These are phyloP conservation scores for Plagodis pulveraria DNA, from an alignment of 2,888 invertebrate species.

Conservation along the genomic window DNA sequence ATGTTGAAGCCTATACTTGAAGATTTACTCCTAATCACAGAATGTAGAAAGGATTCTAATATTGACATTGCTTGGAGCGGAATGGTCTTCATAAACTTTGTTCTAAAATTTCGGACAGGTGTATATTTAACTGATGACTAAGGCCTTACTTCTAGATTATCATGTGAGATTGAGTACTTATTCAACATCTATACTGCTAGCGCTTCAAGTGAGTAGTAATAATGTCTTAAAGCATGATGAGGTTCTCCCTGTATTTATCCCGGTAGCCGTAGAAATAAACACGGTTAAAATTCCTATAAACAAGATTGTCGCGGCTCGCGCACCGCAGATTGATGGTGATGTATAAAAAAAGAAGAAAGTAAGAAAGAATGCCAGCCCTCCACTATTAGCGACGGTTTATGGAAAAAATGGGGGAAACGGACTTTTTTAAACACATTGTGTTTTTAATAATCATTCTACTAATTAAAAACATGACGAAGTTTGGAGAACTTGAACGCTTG, in stretches of 20 bases:
- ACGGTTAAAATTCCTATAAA: constrained; percentile 81
- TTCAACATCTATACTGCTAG: no score
- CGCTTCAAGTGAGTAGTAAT: no score
- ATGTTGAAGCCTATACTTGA: no score
- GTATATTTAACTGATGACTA: no score
- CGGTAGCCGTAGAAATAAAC: constrained; percentile 70
- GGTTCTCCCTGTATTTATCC: constrained; percentile 53
- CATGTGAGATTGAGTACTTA: no score
- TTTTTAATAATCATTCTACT: constrained; percentile 47
- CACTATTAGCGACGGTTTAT: constrained; percentile 74
- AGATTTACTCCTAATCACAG: no score
- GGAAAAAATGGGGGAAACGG: constrained; percentile 59
- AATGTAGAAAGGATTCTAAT: no score
- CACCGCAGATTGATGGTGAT: constrained; percentile 69
- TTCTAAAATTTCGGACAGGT: no score
- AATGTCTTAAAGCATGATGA: constrained; percentile 3
- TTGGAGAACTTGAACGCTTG: constrained; percentile 13
- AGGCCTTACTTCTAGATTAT: no score
- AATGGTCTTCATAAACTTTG: no score
- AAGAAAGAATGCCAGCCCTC: constrained; percentile 44
- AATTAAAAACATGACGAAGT: constrained; percentile 37
- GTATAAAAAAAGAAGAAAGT: constrained; percentile 32
- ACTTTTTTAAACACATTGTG: constrained; percentile 51
- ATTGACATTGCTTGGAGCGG: no score
- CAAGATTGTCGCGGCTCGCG: constrained; percentile 72